These are phyloP conservation scores for Vannuccia rotundouncinata DNA, from an alignment of 2,888 invertebrate genomes.

Conservation along the genomic window DNA sequence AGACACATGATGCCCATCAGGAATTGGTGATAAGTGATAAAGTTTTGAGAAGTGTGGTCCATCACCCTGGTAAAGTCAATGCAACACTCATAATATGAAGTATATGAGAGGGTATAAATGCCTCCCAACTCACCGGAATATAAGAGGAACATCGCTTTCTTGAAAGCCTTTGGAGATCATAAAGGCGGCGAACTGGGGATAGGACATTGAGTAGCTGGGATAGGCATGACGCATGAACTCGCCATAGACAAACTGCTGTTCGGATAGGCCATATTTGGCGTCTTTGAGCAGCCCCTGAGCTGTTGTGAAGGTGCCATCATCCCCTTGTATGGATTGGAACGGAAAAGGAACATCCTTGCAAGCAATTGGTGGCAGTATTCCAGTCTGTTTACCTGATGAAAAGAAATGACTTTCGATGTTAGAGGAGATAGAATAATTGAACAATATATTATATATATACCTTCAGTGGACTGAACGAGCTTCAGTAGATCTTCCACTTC, in stretches of 20 bases:
- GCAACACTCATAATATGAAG: not conserved
- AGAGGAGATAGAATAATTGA: not conserved
- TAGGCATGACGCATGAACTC: slow-evolving; percentile 9
- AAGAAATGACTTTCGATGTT: too few relatives aligned
- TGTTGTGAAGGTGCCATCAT: not conserved
- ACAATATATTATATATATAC: not conserved
- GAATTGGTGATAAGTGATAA: slow-evolving; percentile 50
- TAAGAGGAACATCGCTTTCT: not conserved
- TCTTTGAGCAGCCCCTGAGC: not conserved
- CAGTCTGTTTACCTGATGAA: too few relatives aligned
- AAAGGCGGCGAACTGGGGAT: slow-evolving; percentile 17
- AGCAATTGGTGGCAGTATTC: not conserved
- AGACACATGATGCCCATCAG: slow-evolving; percentile 64
- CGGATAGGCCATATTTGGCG: slow-evolving; percentile 15
- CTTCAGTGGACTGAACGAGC: not conserved
- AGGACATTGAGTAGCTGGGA: not conserved
- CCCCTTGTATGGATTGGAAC: not conserved
- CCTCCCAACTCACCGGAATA: not conserved
- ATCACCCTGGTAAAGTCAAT: slow-evolving; percentile 15
- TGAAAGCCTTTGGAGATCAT: slow-evolving; percentile 23
- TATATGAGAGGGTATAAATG: too few relatives aligned
- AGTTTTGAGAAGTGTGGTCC: slow-evolving; percentile 39
- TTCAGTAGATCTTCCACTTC: not conserved
- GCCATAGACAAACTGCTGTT: slow-evolving; percentile 1
- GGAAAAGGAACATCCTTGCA: slow-evolving; percentile 4